Evolutionary conservation across 2,797 vertebrate species (phyloP).

Genomic region (Microctenopoma lineatum): DNA sequence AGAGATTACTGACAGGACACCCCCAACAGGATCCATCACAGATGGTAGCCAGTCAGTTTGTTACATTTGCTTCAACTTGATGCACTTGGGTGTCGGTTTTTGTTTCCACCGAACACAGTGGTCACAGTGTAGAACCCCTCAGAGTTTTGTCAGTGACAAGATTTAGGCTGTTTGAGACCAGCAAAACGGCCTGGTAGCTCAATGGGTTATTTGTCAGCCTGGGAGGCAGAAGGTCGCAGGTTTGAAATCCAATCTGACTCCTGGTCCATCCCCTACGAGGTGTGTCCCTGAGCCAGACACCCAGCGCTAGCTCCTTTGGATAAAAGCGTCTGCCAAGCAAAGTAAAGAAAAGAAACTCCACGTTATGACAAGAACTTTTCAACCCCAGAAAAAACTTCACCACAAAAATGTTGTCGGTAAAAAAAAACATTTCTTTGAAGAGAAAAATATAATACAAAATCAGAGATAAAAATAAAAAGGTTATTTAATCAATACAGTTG

Average conservation of each 20-base stretch:
- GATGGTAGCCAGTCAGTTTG: slow-evolving; percentile 45
- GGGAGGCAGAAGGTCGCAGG: too few species aligned
- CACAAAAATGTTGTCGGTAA: background rate
- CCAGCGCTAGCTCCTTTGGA: too few species aligned
- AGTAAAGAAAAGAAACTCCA: slow-evolving; percentile 10
- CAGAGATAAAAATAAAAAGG: too few species aligned
- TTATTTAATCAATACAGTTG: background rate
- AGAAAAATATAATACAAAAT: background rate
- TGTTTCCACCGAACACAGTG: slow-evolving; percentile 19
- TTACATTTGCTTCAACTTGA: slow-evolving; percentile 42
- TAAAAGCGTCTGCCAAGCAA: too few species aligned
- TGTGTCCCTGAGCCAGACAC: too few species aligned
- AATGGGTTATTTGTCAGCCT: too few species aligned
- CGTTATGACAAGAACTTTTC: slow-evolving; percentile 11
- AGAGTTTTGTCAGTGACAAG: slow-evolving; percentile 35
- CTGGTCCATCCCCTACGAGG: too few species aligned
- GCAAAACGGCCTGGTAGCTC: too few species aligned
- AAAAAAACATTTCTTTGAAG: background rate
- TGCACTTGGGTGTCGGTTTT: slow-evolving; percentile 36
- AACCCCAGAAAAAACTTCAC: slow-evolving; percentile 12
- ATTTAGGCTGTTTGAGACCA: slow-evolving; percentile 6
- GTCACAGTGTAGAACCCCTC: background rate
- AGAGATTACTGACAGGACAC: slow-evolving; percentile 41
- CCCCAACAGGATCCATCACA: slow-evolving; percentile 41
- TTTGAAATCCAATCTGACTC: too few species aligned